These are phyloP conservation scores for Desoria tigrina DNA, from an alignment of 2,888 invertebrate species.

Conservation along the genomic window DNA sequence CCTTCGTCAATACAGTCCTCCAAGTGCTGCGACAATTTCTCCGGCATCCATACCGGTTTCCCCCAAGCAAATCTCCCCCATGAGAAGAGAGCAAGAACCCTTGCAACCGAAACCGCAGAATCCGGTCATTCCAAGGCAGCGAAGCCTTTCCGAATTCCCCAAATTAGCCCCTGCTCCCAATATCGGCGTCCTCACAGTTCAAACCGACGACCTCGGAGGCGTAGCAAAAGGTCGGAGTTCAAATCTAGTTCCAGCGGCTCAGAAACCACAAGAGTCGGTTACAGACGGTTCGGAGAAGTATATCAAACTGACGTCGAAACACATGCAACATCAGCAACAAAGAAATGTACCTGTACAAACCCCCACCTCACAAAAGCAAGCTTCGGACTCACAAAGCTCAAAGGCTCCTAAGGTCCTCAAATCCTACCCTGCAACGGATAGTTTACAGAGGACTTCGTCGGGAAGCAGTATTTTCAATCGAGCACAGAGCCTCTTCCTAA, in stretches of 20 bases:
- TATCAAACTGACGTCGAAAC: too few relatives aligned
- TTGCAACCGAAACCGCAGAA: conserved; percentile 8
- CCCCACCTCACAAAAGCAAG: not conserved
- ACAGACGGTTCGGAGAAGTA: not conserved
- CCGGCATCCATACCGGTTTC: not conserved
- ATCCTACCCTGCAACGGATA: conserved; percentile 27
- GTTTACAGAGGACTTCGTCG: conserved; percentile 54
- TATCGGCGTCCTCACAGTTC: conserved; percentile 33
- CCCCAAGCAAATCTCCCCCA: not conserved
- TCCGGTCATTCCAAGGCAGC: conserved; percentile 47
- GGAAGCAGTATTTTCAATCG: conserved; percentile 54
- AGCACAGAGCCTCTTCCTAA: conserved; percentile 49
- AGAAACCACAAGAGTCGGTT: not conserved
- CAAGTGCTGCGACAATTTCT: not conserved
- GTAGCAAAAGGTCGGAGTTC: not conserved
- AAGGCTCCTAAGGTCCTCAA: conserved; percentile 7
- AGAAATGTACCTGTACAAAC: not conserved
- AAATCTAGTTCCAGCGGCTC: not conserved
- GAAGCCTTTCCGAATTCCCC: conserved; percentile 51
- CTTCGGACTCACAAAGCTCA: not conserved
- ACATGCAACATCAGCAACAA: conserved; percentile 20
- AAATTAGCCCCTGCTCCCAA: conserved; percentile 21
- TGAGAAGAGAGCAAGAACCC: conserved; percentile 3
- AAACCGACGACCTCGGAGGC: conserved; percentile 26
- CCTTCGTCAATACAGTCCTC: not conserved